phyloP scores from a whole-genome alignment of 1,140 invertebrate genomes.

The Drosophila sturtevanti region DNA sequence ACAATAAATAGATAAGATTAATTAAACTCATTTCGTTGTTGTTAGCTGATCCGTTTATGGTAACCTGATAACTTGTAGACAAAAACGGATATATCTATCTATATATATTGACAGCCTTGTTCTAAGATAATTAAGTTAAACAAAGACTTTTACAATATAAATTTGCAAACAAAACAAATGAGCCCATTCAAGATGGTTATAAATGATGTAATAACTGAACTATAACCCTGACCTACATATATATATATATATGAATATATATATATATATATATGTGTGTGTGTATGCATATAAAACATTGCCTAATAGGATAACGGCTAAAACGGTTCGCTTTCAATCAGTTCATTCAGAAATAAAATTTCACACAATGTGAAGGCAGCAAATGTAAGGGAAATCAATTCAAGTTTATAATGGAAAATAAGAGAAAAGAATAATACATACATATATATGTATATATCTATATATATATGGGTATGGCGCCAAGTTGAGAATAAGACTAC shows the following conservation, averaged over 20 bases:
- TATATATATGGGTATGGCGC: background rate
- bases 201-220: background rate
- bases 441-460: background rate
- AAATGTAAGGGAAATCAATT: slow-evolving; percentile 43
- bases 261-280: background rate
- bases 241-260: background rate
- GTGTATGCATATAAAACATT: background rate
- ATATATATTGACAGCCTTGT: too few species aligned
- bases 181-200: too few species aligned
- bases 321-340: background rate
- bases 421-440: background rate
- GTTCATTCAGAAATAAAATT: background rate
- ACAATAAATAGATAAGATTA: too few species aligned
- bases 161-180: too few species aligned
- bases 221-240: background rate
- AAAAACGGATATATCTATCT: too few species aligned
- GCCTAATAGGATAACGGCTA: background rate
- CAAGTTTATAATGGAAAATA: slow-evolving; percentile 48
- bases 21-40: too few species aligned
- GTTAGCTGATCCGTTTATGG: too few species aligned
- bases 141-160: too few species aligned
- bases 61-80: too few species aligned
- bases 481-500: background rate
- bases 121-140: too few species aligned
- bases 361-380: background rate